Conservation (phyloP, 2,888 invertebrate genomes). For the Cosmopolites sordidus region DNA sequence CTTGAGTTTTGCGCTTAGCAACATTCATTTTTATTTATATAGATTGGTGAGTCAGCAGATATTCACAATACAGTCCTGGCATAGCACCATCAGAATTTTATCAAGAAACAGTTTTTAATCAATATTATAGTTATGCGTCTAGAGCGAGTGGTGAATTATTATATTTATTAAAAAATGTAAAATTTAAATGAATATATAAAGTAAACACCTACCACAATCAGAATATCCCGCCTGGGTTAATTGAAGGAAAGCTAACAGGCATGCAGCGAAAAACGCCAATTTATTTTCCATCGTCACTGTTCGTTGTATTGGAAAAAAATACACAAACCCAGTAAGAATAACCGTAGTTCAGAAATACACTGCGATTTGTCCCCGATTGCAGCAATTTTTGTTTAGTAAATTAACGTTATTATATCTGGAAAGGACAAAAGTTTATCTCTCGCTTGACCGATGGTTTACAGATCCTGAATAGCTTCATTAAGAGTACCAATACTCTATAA, state of each 20-base stretch:
- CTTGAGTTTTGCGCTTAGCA: too few species aligned
- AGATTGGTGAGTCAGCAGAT: too few species aligned
- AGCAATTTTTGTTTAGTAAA: conserved; percentile 9
- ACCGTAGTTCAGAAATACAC: background rate
- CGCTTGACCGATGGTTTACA: background rate
- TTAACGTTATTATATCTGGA: conserved; percentile 17
- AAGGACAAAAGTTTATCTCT: conserved; percentile 26
- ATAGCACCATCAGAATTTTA: too few species aligned
- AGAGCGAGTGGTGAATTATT: too few species aligned
- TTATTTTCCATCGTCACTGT: conserved; percentile 16
- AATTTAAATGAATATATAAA: too few species aligned
- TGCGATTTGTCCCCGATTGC: conserved; percentile 2
- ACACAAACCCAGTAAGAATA: background rate
- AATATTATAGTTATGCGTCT: too few species aligned
- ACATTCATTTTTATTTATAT: too few species aligned
- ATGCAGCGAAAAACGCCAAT: conserved; percentile 6
- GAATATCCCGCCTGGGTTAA: conserved; percentile 1
- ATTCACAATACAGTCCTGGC: too few species aligned
- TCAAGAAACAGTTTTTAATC: too few species aligned
- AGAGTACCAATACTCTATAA: conserved; percentile 10
- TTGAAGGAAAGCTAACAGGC: background rate
- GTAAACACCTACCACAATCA: conserved; percentile 23
- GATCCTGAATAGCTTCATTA: conserved; percentile 2
- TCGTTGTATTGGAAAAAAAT: background rate
- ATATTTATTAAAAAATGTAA: too few species aligned